Percentiles rank a stretch among this genome's conserved stretches.
phyloP scores from a whole-genome alignment of 2,888 invertebrate genomes.

The Heliconius hortense region DNA sequence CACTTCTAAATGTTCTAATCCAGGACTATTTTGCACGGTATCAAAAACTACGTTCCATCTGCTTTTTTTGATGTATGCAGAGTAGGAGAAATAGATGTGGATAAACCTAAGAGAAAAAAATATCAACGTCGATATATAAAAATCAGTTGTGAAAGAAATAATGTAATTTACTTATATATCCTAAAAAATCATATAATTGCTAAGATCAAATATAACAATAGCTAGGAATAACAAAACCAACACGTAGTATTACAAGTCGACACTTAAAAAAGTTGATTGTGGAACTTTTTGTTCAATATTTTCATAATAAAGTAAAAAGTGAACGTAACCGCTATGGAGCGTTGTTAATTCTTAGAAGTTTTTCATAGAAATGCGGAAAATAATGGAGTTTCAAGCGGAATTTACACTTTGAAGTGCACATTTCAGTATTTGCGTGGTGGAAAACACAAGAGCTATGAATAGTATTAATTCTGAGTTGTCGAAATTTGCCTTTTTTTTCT shows the following conservation, averaged over 20 bases:
- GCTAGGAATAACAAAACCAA: not conserved
- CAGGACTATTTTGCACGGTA: not conserved
- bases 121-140: not conserved
- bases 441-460: not conserved
- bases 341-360: slow-evolving; percentile 22
- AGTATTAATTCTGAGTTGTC: not conserved
- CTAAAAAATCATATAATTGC: not conserved
- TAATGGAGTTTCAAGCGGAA: slow-evolving; percentile 21
- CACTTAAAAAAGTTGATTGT: not conserved
- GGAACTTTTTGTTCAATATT: slow-evolving; percentile 5
- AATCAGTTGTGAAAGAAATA: not conserved
- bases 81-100: not conserved
- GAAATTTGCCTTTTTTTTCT: not conserved
- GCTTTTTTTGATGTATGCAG: not conserved
- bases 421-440: slow-evolving; percentile 19
- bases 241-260: not conserved
- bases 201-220: not conserved
- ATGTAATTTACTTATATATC: not conserved
- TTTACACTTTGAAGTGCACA: slow-evolving; percentile 27
- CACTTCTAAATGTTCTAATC: not conserved
- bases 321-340: slow-evolving; percentile 12
- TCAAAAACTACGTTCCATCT: not conserved
- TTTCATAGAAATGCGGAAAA: slow-evolving; percentile 15
- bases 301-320: slow-evolving; percentile 11
- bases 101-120: not conserved